phyloP scores from a whole-genome alignment of 2,888 invertebrate genomes.

The Dioctria linearis region DNA sequence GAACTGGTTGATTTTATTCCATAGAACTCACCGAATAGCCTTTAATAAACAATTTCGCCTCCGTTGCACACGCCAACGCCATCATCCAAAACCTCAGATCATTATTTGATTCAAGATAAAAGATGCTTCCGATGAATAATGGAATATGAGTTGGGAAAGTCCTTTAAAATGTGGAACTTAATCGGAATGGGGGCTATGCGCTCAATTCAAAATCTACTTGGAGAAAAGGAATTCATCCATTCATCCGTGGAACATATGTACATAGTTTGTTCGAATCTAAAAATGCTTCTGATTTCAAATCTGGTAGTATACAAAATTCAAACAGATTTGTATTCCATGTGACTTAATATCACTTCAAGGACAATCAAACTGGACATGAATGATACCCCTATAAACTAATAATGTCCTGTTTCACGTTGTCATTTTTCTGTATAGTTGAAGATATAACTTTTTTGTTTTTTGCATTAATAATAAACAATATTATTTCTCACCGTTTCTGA shows the following conservation, averaged over 20 bases:
- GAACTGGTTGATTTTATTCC: constrained; percentile 43
- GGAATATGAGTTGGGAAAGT: constrained; percentile 28
- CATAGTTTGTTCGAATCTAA: not conserved
- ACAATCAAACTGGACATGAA: no score
- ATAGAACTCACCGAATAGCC: constrained; percentile 30
- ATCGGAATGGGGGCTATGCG: not conserved
- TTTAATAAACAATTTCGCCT: constrained; percentile 43
- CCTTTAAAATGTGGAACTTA: constrained; percentile 3
- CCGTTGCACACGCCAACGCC: constrained; percentile 15
- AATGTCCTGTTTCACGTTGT: no score
- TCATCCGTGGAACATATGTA: not conserved
- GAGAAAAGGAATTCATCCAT: constrained; percentile 1
- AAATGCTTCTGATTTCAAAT: constrained; percentile 4
- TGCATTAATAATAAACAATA: not conserved
- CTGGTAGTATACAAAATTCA: no score
- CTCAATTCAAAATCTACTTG: not conserved
- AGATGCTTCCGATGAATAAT: constrained; percentile 19
- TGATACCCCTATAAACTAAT: no score
- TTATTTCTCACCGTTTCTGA: not conserved
- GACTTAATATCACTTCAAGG: no score
- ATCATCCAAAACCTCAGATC: constrained; percentile 27
- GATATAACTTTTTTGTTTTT: not conserved
- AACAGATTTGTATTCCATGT: no score
- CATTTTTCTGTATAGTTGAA: no score
- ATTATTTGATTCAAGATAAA: constrained; percentile 32